A percentile compares a stretch with the other conserved stretches of the same genome.
Conservation (phyloP, 2,888 invertebrate species). For the Timema podura region DNA sequence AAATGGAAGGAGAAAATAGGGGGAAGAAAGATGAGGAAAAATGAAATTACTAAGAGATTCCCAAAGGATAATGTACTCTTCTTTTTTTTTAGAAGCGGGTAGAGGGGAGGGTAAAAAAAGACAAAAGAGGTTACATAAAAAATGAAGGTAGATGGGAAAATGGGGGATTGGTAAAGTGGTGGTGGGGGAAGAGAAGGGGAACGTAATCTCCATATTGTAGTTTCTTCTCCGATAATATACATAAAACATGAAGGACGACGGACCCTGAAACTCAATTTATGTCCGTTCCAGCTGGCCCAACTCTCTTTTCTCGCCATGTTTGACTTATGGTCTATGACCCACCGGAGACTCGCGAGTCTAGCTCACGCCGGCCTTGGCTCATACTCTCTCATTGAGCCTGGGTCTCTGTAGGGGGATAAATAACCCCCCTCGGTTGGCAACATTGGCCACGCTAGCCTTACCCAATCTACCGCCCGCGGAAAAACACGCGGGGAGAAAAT, state of each 20-base stretch:
- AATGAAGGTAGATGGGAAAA: neutral
- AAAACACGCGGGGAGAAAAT: too few relatives aligned
- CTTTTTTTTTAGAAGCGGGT: neutral
- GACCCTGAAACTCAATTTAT: slow-evolving; percentile 2
- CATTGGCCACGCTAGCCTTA: too few relatives aligned
- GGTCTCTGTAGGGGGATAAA: neutral
- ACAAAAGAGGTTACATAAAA: slow-evolving; percentile 1
- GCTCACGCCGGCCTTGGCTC: too few relatives aligned
- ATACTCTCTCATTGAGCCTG: too few relatives aligned
- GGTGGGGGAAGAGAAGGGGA: neutral
- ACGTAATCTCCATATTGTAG: slow-evolving; percentile 11
- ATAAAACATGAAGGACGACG: slow-evolving; percentile 11
- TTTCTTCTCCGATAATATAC: slow-evolving; percentile 9
- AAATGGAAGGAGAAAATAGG: neutral
- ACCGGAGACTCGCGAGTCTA: neutral
- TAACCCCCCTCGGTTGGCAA: neutral
- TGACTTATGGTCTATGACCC: slow-evolving; percentile 11
- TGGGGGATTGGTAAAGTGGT: neutral
- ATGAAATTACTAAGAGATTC: slow-evolving; percentile 15
- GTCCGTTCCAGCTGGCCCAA: slow-evolving; percentile 1
- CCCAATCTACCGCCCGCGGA: too few relatives aligned
- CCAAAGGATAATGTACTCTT: neutral
- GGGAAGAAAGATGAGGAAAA: slow-evolving; percentile 4
- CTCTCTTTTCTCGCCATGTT: neutral
- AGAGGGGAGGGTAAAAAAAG: neutral